These are phyloP conservation scores for Pipistrellus kuhlii DNA, from an alignment of 2,797 vertebrate species.

Conservation along the genomic window DNA sequence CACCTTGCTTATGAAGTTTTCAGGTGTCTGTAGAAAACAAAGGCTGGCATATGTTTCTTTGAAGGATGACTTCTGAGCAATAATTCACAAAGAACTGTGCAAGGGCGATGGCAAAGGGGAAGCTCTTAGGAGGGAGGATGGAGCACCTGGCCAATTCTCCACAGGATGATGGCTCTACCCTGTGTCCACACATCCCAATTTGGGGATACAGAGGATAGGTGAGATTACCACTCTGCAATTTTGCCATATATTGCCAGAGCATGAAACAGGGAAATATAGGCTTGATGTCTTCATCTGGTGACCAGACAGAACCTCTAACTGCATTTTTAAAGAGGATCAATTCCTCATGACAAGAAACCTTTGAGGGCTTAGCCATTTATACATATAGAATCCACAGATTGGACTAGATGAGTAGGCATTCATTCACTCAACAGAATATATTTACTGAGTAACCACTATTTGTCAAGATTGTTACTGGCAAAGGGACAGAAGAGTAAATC, in stretches of 20 bases:
- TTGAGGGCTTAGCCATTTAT: neutral
- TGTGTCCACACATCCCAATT: neutral
- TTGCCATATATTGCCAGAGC: neutral
- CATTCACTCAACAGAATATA: neutral
- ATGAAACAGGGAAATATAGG: neutral
- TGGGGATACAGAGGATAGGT: neutral
- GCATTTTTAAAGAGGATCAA: neutral
- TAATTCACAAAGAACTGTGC: neutral
- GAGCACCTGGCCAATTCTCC: neutral
- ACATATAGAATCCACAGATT: neutral
- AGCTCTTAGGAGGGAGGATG: neutral
- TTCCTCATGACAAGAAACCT: neutral
- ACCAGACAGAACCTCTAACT: neutral
- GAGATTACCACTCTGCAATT: neutral
- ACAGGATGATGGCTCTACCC: neutral
- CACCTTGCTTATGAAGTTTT: neutral
- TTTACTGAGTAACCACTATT: neutral
- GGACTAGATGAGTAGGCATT: neutral
- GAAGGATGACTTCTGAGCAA: neutral
- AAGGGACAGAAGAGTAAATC: neutral
- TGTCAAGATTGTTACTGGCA: neutral
- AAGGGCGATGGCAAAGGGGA: neutral
- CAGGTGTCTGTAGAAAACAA: neutral
- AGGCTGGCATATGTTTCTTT: neutral
- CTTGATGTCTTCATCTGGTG: neutral